These are phyloP conservation scores for Zaprionus ornatus DNA, from an alignment of 1,140 invertebrate species.

Conservation along the genomic window DNA sequence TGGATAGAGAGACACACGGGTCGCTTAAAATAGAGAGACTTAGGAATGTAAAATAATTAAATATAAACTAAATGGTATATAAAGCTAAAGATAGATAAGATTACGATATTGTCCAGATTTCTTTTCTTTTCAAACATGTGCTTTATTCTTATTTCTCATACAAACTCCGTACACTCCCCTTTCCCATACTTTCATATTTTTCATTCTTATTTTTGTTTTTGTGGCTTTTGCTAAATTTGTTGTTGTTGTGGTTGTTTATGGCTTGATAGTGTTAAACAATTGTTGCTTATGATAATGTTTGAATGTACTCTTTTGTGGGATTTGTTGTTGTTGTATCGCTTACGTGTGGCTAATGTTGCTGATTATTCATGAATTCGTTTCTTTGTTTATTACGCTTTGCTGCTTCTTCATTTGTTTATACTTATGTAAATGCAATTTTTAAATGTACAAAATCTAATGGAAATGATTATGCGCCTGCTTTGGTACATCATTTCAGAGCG, in stretches of 20 bases:
- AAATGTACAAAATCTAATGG: slow-evolving; percentile 70
- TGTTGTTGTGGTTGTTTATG: slow-evolving; percentile 42
- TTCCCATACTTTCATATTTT: slow-evolving; percentile 40
- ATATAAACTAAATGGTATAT: neutral
- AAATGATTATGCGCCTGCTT: slow-evolving; percentile 62
- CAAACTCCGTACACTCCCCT: slow-evolving; percentile 64
- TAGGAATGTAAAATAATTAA: neutral
- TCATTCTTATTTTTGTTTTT: slow-evolving; percentile 43
- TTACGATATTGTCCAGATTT: neutral
- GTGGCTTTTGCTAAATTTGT: slow-evolving; percentile 76
- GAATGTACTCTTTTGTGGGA: slow-evolving; percentile 69
- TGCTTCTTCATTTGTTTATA: slow-evolving; percentile 30
- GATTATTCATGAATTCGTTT: slow-evolving; percentile 55
- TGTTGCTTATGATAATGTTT: slow-evolving; percentile 72
- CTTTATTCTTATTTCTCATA: slow-evolving; percentile 81
- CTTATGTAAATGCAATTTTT: slow-evolving; percentile 70
- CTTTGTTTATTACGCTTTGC: slow-evolving; percentile 24
- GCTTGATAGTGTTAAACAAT: slow-evolving; percentile 71
- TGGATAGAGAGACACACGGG: slow-evolving; percentile 50
- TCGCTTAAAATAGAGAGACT: neutral
- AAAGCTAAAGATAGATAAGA: neutral
- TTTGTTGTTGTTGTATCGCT: slow-evolving; percentile 36
- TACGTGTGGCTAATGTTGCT: slow-evolving; percentile 71
- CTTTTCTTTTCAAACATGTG: slow-evolving; percentile 76
- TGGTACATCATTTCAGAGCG: slow-evolving; percentile 37